phyloP scores from a whole-genome alignment of 2,888 invertebrate genomes.

The Mimumesa dahlbomi region DNA sequence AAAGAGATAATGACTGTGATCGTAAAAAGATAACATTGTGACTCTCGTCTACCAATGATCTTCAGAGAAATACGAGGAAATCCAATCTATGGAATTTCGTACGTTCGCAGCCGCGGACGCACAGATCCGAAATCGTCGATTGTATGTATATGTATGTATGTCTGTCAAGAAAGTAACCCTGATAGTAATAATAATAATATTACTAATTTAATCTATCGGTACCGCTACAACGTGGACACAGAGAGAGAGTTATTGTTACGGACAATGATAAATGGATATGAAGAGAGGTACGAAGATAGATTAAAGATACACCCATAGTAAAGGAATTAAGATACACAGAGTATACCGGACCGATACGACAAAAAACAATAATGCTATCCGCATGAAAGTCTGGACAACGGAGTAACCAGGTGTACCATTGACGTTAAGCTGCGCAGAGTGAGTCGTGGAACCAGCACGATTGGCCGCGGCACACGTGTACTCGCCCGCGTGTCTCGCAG shows the following conservation, averaged over 20 bases:
- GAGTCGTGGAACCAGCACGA: slow-evolving; percentile 85
- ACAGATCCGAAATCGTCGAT: slow-evolving; percentile 53
- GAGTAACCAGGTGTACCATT: too few relatives aligned
- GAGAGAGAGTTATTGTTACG: background rate
- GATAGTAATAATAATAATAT: too few relatives aligned
- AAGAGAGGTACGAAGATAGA: background rate
- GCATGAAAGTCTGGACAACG: too few relatives aligned
- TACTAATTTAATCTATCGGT: too few relatives aligned
- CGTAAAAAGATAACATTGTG: background rate
- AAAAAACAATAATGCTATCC: too few relatives aligned
- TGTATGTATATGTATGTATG: too few relatives aligned
- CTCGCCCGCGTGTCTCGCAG: slow-evolving; percentile 87
- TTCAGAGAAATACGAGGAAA: background rate
- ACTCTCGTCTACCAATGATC: background rate
- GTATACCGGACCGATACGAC: too few relatives aligned
- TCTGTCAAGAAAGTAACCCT: too few relatives aligned
- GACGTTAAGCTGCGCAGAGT: slow-evolving; percentile 85
- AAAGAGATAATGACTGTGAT: slow-evolving; percentile 6
- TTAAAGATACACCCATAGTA: slow-evolving; percentile 6
- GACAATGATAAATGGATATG: background rate
- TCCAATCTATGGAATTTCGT: slow-evolving; percentile 19
- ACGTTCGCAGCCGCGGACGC: slow-evolving; percentile 43
- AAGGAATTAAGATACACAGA: background rate
- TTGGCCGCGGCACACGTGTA: slow-evolving; percentile 88
- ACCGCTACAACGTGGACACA: background rate